phyloP scores from a whole-genome alignment of 2,113 vertebrate genomes.

The Andinoacara biseriatus region DNA sequence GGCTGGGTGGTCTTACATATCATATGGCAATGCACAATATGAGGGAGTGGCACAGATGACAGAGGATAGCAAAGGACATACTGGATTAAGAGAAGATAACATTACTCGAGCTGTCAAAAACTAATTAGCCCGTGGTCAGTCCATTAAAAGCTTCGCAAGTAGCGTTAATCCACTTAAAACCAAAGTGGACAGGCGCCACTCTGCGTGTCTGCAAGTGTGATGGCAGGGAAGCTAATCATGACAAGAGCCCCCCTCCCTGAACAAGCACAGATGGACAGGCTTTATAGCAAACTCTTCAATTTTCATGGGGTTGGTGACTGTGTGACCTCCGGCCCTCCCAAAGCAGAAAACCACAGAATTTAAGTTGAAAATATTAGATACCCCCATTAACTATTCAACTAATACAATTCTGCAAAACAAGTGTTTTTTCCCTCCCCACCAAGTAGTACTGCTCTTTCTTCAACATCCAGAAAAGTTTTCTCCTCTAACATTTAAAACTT shows the following conservation, averaged over 20 bases:
- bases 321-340: not conserved
- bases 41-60: too few relatives aligned
- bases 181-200: not conserved
- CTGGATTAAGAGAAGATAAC: not conserved
- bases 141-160: not conserved
- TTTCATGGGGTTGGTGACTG: not conserved
- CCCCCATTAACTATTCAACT: not conserved
- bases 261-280: conserved; percentile 4
- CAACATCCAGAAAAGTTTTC: not conserved
- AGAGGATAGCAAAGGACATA: not conserved
- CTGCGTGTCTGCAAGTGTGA: not conserved
- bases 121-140: not conserved
- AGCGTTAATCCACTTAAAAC: not conserved
- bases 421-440: not conserved
- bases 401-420: not conserved
- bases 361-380: too few relatives aligned
- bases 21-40: too few relatives aligned
- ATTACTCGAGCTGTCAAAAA: not conserved
- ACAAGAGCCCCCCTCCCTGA: not conserved
- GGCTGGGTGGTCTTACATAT: too few relatives aligned
- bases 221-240: not conserved
- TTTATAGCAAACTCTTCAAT: not conserved
- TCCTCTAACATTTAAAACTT: not conserved
- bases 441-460: not conserved
- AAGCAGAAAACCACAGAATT: not conserved